phyloP scores from a whole-genome alignment of 2,113 vertebrate genomes.

The Carassius carassius region DNA sequence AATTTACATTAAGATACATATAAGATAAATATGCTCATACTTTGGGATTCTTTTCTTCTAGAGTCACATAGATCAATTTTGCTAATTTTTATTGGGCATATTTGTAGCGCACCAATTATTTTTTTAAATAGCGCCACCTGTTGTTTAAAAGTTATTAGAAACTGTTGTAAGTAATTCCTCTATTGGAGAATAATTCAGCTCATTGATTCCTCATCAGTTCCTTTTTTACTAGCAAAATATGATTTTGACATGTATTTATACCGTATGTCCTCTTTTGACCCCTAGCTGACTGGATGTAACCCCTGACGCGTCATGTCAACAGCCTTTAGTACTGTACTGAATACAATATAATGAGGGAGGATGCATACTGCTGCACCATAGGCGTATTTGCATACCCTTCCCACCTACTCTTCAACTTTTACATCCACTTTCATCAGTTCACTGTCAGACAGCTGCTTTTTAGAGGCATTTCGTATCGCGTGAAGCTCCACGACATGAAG shows the following conservation, averaged over 20 bases:
- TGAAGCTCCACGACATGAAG: background rate
- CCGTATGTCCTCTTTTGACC: background rate
- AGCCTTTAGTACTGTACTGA: background rate
- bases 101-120: too few species aligned
- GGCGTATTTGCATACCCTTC: conserved; percentile 61
- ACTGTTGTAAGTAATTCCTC: background rate
- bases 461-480: background rate
- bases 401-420: conserved; percentile 7
- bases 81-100: too few species aligned
- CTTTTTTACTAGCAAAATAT: background rate
- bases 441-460: conserved; percentile 1
- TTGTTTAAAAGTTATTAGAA: too few species aligned
- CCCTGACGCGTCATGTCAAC: background rate
- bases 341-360: conserved; percentile 30
- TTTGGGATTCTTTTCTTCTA: too few species aligned
- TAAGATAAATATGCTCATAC: too few species aligned
- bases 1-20: too few species aligned
- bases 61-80: too few species aligned
- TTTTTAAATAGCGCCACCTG: too few species aligned
- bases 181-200: background rate
- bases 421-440: conserved; percentile 4
- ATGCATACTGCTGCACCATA: conserved; percentile 64
- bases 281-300: background rate
- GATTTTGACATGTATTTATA: background rate
- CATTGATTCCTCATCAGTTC: too few species aligned